Evolutionary conservation across 2,797 vertebrate species (phyloP), one percentile per base, ranked within the genome.

Genomic region (Vespertilio murinus): DNA sequence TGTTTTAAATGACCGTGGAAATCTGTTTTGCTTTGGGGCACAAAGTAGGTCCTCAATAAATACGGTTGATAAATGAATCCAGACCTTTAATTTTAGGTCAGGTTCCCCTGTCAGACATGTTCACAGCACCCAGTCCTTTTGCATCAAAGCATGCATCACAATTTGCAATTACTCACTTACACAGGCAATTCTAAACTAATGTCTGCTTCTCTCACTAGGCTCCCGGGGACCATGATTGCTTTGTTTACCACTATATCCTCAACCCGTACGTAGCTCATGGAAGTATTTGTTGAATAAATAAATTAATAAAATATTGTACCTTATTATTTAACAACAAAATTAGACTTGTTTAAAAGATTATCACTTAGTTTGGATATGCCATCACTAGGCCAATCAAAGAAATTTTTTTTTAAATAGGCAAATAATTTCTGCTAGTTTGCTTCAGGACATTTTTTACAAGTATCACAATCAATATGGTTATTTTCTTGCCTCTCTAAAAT

Each of bases 391-490:
- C 12, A 82, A 54, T 52, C 1, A 1, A 67, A 88, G 17, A 65
- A 45, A 35, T 9, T 3, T 54, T 35, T 77, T 77, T 8, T 30
- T 47, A 45, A 52, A 75, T 65, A 88, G 94, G 92, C 64, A 88
- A 97, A 96, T 80, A 91, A 47, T 94, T 83, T 95, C 96, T 96
- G 93, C 45, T 49, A 91, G 88, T 87, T 28, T 88, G 81, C 54
- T 93, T 82, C 49, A 96, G 74, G 54, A 93, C 84, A 78, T 90
- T 95, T 93, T 91, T 79, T 38, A 82, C 10, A 91, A 92, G 59
- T 80, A 93, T 47, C 79, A 96, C 97, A 94, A 67, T 92, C 93
- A 93, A 85, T 59, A 85, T 91, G 94, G 83, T 97, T 90, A 79
- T 69, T 95, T 96, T 94, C 90, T 94, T 90, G 30, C 81, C 85